phyloP scores from a whole-genome alignment of 2,797 vertebrate genomes.

The Hephaestus fuliginosus region DNA sequence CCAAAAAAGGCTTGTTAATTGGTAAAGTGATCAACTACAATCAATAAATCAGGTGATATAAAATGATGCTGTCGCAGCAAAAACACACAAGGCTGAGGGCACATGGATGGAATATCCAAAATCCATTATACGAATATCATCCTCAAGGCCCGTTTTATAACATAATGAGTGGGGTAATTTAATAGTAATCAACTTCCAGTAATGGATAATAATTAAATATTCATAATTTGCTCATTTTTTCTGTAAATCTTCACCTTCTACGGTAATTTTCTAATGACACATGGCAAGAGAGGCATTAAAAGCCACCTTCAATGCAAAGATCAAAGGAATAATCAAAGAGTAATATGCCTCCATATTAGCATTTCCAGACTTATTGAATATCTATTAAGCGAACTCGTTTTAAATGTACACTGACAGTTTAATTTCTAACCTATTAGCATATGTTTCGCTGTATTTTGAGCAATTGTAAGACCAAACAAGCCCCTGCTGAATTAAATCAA shows the following conservation, averaged over 20 bases:
- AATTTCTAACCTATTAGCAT: not conserved
- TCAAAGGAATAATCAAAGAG: not conserved
- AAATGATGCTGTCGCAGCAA: constrained; percentile 33
- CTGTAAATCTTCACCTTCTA: constrained; percentile 43
- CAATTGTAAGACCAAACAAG: constrained; percentile 44
- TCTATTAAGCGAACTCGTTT: not conserved
- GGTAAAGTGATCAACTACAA: constrained; percentile 16
- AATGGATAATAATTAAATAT: constrained; percentile 55
- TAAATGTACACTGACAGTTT: constrained; percentile 6
- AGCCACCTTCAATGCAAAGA: constrained; percentile 11
- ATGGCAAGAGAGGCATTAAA: constrained; percentile 22
- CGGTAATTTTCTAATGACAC: constrained; percentile 21
- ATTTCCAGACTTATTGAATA: not conserved
- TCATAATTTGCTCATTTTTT: constrained; percentile 43
- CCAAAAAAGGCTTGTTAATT: not conserved
- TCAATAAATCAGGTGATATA: constrained; percentile 22
- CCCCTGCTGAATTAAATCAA: constrained; percentile 45
- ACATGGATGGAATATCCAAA: constrained; percentile 23
- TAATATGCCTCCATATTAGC: not conserved
- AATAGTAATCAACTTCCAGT: constrained; percentile 52
- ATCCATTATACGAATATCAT: constrained; percentile 37
- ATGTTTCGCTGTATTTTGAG: constrained; percentile 9
- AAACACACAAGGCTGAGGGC: constrained; percentile 32
- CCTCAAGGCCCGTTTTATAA: constrained; percentile 39
- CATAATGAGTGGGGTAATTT: constrained; percentile 53